phyloP scores from a whole-genome alignment of 2,113 vertebrate species.

The Poeciliopsis occidentalis region DNA sequence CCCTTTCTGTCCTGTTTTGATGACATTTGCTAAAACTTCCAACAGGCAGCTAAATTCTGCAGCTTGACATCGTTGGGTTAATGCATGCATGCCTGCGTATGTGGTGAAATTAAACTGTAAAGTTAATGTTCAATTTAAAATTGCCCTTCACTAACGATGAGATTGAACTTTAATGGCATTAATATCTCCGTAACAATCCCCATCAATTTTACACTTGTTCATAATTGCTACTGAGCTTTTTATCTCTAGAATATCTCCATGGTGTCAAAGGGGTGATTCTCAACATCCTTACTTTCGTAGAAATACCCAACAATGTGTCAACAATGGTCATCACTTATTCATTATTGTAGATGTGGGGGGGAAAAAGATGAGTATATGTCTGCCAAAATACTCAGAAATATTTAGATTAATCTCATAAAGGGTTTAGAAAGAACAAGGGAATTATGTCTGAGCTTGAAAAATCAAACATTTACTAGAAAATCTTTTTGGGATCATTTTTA shows the following conservation, averaged over 20 bases:
- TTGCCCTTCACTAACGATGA: slow-evolving; percentile 27
- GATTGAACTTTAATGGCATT: slow-evolving; percentile 43
- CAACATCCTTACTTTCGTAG: neutral
- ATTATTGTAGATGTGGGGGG: too few relatives aligned
- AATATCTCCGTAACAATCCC: slow-evolving; percentile 15
- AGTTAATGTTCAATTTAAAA: slow-evolving; percentile 32
- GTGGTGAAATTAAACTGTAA: slow-evolving; percentile 17
- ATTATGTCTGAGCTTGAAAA: too few relatives aligned
- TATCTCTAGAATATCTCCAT: neutral
- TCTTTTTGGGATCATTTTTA: too few relatives aligned
- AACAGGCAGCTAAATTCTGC: slow-evolving; percentile 27
- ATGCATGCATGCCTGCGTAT: slow-evolving; percentile 7
- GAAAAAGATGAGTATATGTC: too few relatives aligned
- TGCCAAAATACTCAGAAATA: too few relatives aligned
- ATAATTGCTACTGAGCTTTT: slow-evolving; percentile 15
- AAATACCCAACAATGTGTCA: neutral
- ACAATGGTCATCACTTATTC: neutral
- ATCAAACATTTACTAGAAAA: too few relatives aligned
- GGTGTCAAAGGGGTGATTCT: neutral
- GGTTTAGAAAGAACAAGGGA: too few relatives aligned
- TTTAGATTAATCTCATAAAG: too few relatives aligned
- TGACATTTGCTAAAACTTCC: neutral
- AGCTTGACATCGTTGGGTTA: slow-evolving; percentile 25
- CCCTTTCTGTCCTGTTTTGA: neutral
- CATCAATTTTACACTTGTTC: slow-evolving; percentile 33